Evolutionary conservation across 1,140 invertebrate genomes (phyloP).

Genomic region (Pissodes strobi): DNA sequence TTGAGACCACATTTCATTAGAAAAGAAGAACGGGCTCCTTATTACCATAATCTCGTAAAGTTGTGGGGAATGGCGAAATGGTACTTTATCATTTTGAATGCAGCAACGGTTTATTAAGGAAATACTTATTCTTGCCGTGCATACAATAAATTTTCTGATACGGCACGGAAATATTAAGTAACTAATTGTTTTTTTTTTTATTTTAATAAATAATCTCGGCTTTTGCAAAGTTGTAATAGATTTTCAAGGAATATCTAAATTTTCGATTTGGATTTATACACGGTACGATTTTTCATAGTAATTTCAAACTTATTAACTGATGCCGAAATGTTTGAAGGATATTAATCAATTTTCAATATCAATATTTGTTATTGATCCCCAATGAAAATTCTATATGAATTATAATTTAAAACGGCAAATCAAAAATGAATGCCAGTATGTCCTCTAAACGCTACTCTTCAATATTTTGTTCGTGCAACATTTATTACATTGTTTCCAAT

Average conservation of each 20-base stretch:
- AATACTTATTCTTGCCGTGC: conserved; percentile 8
- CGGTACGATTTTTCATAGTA: no score
- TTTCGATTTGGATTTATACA: no score
- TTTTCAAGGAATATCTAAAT: no score
- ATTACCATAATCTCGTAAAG: conserved; percentile 24
- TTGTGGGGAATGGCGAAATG: background rate
- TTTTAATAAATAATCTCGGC: no score
- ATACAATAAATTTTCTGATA: no score
- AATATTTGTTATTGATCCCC: no score
- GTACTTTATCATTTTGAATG: conserved; percentile 3
- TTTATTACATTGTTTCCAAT: conserved; percentile 7
- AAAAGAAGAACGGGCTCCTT: conserved; percentile 8
- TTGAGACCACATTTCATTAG: conserved; percentile 20
- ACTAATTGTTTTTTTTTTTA: no score
- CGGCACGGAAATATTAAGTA: no score
- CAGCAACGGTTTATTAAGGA: conserved; percentile 19
- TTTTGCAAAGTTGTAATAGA: no score
- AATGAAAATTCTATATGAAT: background rate
- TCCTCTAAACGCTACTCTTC: background rate
- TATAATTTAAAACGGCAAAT: background rate
- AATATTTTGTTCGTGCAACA: conserved; percentile 9
- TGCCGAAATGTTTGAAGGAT: no score
- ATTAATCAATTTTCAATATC: no score
- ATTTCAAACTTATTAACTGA: no score
- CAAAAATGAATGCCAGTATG: background rate